Evolutionary conservation across 2,888 invertebrate species (phyloP).

Genomic region (Euzetes globulus): DNA sequence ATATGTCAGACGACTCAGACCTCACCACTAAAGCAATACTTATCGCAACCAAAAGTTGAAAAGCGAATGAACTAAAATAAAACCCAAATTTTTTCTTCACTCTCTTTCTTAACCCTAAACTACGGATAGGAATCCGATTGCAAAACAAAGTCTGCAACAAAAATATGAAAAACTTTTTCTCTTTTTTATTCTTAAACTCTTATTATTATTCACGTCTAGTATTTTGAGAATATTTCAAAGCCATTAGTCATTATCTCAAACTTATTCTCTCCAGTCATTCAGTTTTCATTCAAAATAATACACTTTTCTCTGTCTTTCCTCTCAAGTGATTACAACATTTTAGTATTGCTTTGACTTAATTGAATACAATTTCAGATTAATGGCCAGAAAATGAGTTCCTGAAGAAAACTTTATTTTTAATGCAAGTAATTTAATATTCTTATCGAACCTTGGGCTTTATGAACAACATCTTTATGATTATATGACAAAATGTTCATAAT

Average conservation of each 20-base stretch:
- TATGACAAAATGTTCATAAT: too few species aligned
- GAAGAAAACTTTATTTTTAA: not conserved
- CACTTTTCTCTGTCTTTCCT: not conserved
- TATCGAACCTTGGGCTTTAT: too few species aligned
- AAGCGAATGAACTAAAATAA: constrained; percentile 23
- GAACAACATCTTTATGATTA: too few species aligned
- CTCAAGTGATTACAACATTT: not conserved
- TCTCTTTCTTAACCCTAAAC: constrained; percentile 5
- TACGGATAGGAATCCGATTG: not conserved
- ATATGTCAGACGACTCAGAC: not conserved
- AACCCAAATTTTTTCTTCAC: not conserved
- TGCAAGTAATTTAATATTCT: not conserved
- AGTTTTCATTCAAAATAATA: not conserved
- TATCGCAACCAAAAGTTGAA: constrained; percentile 5
- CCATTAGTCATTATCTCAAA: not conserved
- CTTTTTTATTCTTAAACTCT: not conserved
- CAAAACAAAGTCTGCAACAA: not conserved
- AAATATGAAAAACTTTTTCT: not conserved
- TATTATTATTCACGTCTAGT: constrained; percentile 6
- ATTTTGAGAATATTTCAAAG: not conserved
- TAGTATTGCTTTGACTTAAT: not conserved
- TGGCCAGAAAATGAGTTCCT: not conserved
- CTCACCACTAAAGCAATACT: not conserved
- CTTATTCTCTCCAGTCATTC: not conserved
- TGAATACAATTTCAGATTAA: constrained; percentile 2